These are phyloP conservation scores for Elephas maximus DNA, from an alignment of 2,113 vertebrate species.

Conservation along the genomic window DNA sequence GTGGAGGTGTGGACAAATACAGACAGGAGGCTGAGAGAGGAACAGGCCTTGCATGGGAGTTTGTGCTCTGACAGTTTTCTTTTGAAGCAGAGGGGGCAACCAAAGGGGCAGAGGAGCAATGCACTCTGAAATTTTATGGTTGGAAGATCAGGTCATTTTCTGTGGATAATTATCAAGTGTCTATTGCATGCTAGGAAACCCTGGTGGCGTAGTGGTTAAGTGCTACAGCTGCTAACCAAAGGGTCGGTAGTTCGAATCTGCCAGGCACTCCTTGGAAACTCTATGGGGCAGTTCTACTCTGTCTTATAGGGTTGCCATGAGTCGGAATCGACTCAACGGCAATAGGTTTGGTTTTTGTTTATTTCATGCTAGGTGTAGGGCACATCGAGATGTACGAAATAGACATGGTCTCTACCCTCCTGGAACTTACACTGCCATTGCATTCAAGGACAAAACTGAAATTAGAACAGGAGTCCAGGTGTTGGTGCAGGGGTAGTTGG, in stretches of 20 bases:
- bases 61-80: neutral
- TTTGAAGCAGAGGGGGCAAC: neutral
- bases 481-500: rapidly evolving
- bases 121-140: neutral
- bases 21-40: neutral
- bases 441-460: slow-evolving; percentile 9
- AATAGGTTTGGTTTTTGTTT: too few species aligned
- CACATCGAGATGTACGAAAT: neutral
- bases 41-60: neutral
- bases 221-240: too few species aligned
- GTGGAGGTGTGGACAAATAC: neutral
- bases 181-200: neutral
- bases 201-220: too few species aligned
- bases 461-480: neutral
- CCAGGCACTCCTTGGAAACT: too few species aligned
- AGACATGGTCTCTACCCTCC: neutral
- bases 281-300: too few species aligned
- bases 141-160: neutral
- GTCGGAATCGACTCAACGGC: too few species aligned
- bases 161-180: neutral
- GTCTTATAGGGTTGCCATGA: too few species aligned
- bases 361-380: neutral
- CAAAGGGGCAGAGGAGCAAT: neutral
- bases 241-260: too few species aligned
- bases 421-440: neutral